phyloP scores from a whole-genome alignment of 2,113 vertebrate genomes.

The Baryphthengus martii region DNA sequence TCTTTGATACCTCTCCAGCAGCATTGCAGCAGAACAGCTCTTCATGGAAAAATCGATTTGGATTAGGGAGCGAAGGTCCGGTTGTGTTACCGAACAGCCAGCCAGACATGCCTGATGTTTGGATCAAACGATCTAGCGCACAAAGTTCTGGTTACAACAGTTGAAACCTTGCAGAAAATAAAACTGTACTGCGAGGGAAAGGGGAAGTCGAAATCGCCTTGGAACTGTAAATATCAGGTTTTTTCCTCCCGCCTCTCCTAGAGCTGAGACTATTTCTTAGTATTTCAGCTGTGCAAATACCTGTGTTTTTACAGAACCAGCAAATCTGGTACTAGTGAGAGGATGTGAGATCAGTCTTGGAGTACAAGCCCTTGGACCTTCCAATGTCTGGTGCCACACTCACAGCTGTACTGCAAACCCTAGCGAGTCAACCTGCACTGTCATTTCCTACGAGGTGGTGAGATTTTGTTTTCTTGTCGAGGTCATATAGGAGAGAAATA shows the following conservation, averaged over 20 bases:
- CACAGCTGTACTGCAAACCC: neutral
- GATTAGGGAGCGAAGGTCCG: conserved; percentile 74
- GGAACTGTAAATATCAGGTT: conserved; percentile 13
- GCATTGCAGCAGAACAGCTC: conserved; percentile 74
- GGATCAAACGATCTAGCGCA: conserved; percentile 89
- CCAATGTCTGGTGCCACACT: conserved; percentile 7
- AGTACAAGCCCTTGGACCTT: neutral
- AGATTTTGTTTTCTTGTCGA: neutral
- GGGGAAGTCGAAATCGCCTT: neutral
- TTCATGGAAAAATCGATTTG: conserved; percentile 80
- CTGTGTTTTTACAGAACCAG: conserved; percentile 38
- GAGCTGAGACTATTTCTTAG: conserved; percentile 6
- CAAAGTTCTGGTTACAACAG: conserved; percentile 83
- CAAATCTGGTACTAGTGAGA: neutral
- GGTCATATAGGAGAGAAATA: neutral
- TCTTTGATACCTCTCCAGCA: conserved; percentile 78
- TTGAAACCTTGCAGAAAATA: conserved; percentile 31
- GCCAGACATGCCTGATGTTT: conserved; percentile 92
- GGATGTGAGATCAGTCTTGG: neutral
- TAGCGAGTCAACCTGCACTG: neutral
- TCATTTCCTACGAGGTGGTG: neutral
- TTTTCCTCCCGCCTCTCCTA: neutral
- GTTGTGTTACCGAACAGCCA: conserved; percentile 95
- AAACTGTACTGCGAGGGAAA: neutral
- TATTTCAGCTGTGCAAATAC: neutral